Conservation (phyloP, 2,888 invertebrate species). For the Pycnomerus fuliginosus region DNA sequence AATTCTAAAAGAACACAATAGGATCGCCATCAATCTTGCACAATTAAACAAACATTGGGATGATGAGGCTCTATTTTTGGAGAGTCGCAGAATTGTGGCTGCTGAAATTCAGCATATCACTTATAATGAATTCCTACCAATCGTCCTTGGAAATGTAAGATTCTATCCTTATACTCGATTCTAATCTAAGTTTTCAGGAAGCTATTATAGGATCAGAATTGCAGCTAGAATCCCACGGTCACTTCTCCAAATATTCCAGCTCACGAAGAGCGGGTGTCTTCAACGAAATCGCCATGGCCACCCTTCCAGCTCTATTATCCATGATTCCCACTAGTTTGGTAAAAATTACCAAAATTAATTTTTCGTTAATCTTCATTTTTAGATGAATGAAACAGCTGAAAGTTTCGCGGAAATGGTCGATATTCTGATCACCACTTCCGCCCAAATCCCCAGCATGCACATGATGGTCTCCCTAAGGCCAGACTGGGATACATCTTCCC, state of each 20-base stretch:
- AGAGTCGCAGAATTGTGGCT: constrained; percentile 71
- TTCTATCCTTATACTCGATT: too few species aligned
- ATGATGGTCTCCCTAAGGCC: constrained; percentile 47
- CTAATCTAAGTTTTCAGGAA: constrained; percentile 58
- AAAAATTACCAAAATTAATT: constrained; percentile 4
- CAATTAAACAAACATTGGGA: constrained; percentile 77
- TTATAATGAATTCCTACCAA: constrained; percentile 78
- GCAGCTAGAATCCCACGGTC: constrained; percentile 65
- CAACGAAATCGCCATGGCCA: constrained; percentile 75
- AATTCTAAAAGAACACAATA: constrained; percentile 76
- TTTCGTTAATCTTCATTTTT: constrained; percentile 16
- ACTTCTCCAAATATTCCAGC: constrained; percentile 80
- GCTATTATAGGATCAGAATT: constrained; percentile 64
- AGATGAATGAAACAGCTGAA: constrained; percentile 61
- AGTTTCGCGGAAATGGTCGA: constrained; percentile 57
- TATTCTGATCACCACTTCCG: constrained; percentile 64
- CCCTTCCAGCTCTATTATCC: constrained; percentile 71
- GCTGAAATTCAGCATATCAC: constrained; percentile 84
- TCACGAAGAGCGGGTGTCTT: constrained; percentile 75
- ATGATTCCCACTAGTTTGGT: constrained; percentile 73
- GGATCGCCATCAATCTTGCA: constrained; percentile 69
- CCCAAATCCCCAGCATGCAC: constrained; percentile 63
- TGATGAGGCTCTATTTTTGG: constrained; percentile 73
- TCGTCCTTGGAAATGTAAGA: constrained; percentile 71
- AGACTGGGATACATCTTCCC: constrained; percentile 53